Base-by-base conservation (phyloP, 2,113 vertebrate species). In the Sorex fumeus region DNA sequence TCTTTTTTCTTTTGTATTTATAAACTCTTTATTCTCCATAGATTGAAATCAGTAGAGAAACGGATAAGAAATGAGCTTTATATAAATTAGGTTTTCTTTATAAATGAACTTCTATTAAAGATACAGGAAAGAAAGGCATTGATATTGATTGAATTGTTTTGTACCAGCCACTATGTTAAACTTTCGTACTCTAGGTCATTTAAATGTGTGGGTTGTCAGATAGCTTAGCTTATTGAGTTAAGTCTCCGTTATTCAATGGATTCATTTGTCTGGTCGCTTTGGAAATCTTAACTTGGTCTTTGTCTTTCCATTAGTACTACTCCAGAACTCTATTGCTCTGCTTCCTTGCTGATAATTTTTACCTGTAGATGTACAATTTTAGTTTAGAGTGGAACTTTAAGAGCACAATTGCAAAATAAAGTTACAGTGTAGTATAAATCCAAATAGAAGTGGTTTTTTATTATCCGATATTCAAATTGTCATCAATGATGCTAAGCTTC, bases 371-470 rank as follows among this genome's bases (percentile, higher is more conserved):
- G 8, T 11, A 84, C 34, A 74, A 23, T 80, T 74, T 66, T 87
- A 69, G 70, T 69, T 90, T 87, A 75, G 67, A 66, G 40, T 30
- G 8, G 71, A 90, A 79, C 78, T 91, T 78, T 75, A 80, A 79
- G 92, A 67, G 1, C 67, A 69, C 28, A 62, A 8, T 93, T 88
- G 12, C n/a, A 95, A 91, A 88, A 90, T 76, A 84, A 88, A 83
- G n/a, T 90, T 75, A 80, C 12, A 15, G 13, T 69, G 27, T 93
- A 43, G 36, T 64, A 1, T 47, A 82, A 82, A 82, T 75, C 40
- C 30, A 88, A 80, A 84, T 71, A 34, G 32, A 67, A 88, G 47
- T 67, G 60, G 23, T 87, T 94, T 93, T 87, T 62, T 66, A 85
- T 85, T 87, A 69, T n/a, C 32, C 30, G 7, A 6, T 83, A 19